Evolutionary conservation across 2,888 invertebrate species (phyloP).

Genomic region (Sceliomorpha sp.): DNA sequence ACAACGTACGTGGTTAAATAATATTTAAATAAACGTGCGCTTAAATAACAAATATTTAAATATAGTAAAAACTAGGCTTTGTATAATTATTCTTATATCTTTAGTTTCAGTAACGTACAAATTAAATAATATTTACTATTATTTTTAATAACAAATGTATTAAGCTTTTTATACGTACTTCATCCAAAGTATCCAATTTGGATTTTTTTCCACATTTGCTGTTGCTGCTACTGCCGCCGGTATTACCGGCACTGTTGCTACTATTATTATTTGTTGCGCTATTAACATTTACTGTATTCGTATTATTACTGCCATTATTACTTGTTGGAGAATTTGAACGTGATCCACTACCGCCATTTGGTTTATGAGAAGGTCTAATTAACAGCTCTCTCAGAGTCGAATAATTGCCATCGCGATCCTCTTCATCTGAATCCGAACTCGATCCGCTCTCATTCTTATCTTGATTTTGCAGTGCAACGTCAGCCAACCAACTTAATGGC

Average conservation of each 20-base stretch:
- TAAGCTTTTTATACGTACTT: constrained; percentile 67
- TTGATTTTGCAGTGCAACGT: constrained; percentile 84
- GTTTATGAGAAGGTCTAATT: constrained; percentile 85
- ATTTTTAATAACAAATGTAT: no score
- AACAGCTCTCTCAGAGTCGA: constrained; percentile 90
- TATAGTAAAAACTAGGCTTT: no score
- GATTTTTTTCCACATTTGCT: constrained; percentile 82
- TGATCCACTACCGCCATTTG: constrained; percentile 80
- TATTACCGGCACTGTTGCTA: constrained; percentile 52
- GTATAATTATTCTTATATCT: no score
- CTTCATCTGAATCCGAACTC: constrained; percentile 85
- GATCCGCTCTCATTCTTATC: constrained; percentile 83
- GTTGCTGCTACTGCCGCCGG: constrained; percentile 32
- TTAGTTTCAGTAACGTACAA: no score
- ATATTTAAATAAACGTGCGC: no score
- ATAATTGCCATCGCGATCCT: constrained; percentile 87
- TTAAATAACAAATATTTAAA: no score
- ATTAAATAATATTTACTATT: no score
- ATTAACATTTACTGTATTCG: constrained; percentile 51
- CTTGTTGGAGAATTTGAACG: constrained; percentile 79
- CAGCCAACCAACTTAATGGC: constrained; percentile 85
- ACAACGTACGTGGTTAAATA: no score
- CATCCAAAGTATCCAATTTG: constrained; percentile 87
- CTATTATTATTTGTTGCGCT: constrained; percentile 61
- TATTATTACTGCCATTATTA: constrained; percentile 56